Evolutionary conservation across 2,888 invertebrate species (phyloP).

Genomic region (Pristionchus mayeri): DNA sequence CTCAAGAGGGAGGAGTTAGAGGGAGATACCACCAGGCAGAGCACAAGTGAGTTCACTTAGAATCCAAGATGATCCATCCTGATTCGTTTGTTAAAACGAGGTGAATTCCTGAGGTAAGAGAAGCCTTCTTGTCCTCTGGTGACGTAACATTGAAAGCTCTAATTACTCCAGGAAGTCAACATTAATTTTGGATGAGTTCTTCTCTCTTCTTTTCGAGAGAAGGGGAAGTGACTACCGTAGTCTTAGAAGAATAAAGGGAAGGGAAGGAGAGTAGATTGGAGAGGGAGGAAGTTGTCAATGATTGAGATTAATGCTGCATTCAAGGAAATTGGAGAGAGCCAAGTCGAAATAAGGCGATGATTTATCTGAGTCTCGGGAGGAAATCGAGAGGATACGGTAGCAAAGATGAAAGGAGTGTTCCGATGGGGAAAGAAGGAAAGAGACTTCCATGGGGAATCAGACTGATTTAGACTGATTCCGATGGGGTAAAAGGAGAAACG

Average conservation of each 20-base stretch:
- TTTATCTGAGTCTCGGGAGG: constrained; percentile 9
- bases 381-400: constrained; percentile 10
- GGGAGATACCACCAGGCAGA: too few relatives aligned
- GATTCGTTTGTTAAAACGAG: too few relatives aligned
- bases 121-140: not conserved
- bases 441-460: constrained; percentile 37
- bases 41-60: too few relatives aligned
- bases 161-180: not conserved
- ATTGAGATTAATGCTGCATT: constrained; percentile 26
- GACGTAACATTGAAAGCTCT: not conserved
- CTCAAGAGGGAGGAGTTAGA: not conserved
- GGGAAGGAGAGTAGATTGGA: not conserved
- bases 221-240: constrained; percentile 1
- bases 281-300: constrained; percentile 36
- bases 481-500: constrained; percentile 6
- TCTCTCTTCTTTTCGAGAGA: not conserved
- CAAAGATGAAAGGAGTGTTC: constrained; percentile 28
- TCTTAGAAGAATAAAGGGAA: not conserved
- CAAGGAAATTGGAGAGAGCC: constrained; percentile 23
- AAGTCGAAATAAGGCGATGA: constrained; percentile 37
- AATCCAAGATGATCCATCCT: too few relatives aligned
- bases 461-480: constrained; percentile 41
- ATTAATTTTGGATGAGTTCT: constrained; percentile 23
- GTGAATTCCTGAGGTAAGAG: not conserved
- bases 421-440: not conserved